A percentile compares a stretch with the other conserved stretches of the same genome.
Conservation (phyloP, 2,797 vertebrate species). For the Pteronotus mesoamericanus region DNA sequence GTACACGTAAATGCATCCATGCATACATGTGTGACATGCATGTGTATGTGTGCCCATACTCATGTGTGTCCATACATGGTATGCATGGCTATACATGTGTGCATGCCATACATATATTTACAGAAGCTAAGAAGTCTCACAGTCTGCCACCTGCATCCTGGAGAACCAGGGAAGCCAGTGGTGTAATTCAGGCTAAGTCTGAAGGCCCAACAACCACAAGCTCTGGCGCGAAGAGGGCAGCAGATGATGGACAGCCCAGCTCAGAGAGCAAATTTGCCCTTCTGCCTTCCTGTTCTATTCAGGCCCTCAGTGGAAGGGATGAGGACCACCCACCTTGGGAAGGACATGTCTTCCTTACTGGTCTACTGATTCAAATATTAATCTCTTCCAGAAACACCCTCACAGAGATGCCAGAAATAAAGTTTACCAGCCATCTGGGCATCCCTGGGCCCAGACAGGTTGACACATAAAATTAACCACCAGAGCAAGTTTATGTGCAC, state of each 20-base stretch:
- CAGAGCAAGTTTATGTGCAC: background rate
- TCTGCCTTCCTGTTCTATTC: background rate
- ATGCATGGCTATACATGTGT: background rate
- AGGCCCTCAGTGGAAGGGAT: too few relatives aligned
- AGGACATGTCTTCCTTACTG: background rate
- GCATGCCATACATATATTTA: background rate
- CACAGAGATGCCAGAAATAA: background rate
- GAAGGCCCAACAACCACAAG: background rate
- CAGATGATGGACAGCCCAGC: background rate
- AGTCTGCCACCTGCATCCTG: background rate
- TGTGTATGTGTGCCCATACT: background rate
- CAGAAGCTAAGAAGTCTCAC: background rate
- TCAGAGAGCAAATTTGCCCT: background rate
- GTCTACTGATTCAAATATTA: background rate
- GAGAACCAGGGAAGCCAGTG: background rate
- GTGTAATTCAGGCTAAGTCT: background rate
- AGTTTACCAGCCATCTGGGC: background rate
- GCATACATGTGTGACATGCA: background rate
- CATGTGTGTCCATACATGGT: background rate
- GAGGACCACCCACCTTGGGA: background rate
- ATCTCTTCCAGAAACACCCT: background rate
- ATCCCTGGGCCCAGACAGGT: background rate
- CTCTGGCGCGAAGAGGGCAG: background rate
- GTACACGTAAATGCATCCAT: background rate
- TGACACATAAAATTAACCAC: background rate